Base-by-base conservation (phyloP, 2,888 invertebrate genomes). In the Cordilura impudica region DNA sequence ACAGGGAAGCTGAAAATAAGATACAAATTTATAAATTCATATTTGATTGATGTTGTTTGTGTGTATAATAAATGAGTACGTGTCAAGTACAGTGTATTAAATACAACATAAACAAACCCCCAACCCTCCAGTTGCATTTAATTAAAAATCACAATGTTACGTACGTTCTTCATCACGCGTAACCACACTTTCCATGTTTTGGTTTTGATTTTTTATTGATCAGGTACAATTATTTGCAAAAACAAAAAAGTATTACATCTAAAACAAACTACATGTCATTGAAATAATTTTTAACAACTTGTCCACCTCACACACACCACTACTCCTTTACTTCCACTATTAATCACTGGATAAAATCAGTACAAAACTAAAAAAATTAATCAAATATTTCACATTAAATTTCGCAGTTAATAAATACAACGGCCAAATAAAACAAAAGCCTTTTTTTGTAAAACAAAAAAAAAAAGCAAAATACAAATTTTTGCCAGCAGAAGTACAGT, bases 101-200 rank as follows among this genome's bases (percentile, higher is more conserved):
- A 23, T 39, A 19, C 16, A 54, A 16, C 14, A n/a, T 31, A 58
- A 58, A 58, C 47, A 51, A 10, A 21, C 23, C 29, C 19, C 35
- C 39, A 12, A 39, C 23, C 43, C 63, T 29, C 6, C 8, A 14
- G 7, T n/a, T 19, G 4, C n/a, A 39, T 35, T 39, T 1, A 39
- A n/a, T 31, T 4, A 39, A 39, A 4, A 39, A 39, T 39, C 26
- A 14, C 16, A 54, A 60, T 49, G 61, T 39, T 78, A 84, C 86
- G 85, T 85, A 86, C 86, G 83, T 58, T 86, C 86, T 78, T 86
- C 86, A 56, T 86, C 86, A 66, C 74, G 82, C 60, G 66, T 80
- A 54, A 81, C 83, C 78, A 82, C 77, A 67, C 82, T 71, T 53
- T 79, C 81, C 23, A 79, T 65, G 29, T 75, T 73, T 72, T 83